Evolutionary conservation across 2,888 invertebrate species (phyloP).

Genomic region (Epinotia demarniana): DNA sequence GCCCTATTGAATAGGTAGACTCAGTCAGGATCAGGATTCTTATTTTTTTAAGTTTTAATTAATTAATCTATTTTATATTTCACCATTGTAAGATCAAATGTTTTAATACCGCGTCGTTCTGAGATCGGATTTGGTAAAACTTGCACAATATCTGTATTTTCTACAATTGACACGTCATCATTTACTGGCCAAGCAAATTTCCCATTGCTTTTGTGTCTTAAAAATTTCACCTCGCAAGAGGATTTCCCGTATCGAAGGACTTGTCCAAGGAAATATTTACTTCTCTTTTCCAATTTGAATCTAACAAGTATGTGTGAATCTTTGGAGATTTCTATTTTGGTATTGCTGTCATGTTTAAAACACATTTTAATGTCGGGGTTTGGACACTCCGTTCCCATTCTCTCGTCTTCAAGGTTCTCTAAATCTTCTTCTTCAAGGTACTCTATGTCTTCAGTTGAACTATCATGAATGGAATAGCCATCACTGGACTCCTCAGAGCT

Average conservation of each 20-base stretch:
- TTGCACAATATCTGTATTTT: slow-evolving; percentile 32
- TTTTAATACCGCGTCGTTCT: slow-evolving; percentile 30
- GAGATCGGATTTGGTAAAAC: slow-evolving; percentile 33
- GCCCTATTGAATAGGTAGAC: slow-evolving; percentile 1
- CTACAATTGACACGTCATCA: slow-evolving; percentile 31
- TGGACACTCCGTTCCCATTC: no score
- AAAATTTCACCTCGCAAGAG: slow-evolving; percentile 32
- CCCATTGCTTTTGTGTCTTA: slow-evolving; percentile 33
- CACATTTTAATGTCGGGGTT: no score
- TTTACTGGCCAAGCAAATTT: slow-evolving; percentile 31
- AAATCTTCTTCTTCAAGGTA: slow-evolving; percentile 12
- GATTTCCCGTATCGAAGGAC: slow-evolving; percentile 16
- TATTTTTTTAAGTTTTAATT: slow-evolving; percentile 8
- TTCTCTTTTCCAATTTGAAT: slow-evolving; percentile 20
- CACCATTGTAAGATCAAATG: slow-evolving; percentile 27
- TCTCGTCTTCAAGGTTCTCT: slow-evolving; percentile 13
- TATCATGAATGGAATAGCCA: slow-evolving; percentile 20
- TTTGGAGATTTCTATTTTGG: slow-evolving; percentile 16
- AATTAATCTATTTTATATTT: slow-evolving; percentile 25
- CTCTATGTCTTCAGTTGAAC: slow-evolving; percentile 16
- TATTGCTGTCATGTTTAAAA: no score
- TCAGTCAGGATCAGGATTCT: slow-evolving; percentile 18
- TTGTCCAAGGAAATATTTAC: slow-evolving; percentile 24
- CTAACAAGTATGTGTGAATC: slow-evolving; percentile 22
- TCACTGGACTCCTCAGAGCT: slow-evolving; percentile 13